Evolutionary conservation across 2,113 vertebrate genomes (phyloP), one percentile per base, ranked within the genome.

Genomic region (Zeus faber): DNA sequence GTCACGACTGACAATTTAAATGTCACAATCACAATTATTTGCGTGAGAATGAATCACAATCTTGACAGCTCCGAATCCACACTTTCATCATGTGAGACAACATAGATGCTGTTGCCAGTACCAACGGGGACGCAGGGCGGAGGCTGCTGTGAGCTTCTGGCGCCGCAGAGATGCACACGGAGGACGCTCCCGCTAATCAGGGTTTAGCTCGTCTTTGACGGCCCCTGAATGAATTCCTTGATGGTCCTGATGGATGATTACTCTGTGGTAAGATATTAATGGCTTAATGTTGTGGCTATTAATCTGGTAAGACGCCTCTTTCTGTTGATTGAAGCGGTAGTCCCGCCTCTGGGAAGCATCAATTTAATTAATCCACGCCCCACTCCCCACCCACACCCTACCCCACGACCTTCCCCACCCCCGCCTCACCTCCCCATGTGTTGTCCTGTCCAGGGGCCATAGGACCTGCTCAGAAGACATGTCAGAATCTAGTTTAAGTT

Each of bases 201-300:
- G 81, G 81, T 84, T 86, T 86, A 86, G 75, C 79, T 75, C 65
- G 23, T 74, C 80, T 70, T 82, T 72, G 85, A 70, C 57, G 58
- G 74, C 76, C 54, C 76, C 72, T 80, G 80, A 87, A 79, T 83
- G 83, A 83, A 80, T 83, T 82, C 74, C 69, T 81, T 70, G 58
- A 64, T 49, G 21, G 80, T 76, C 69, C 67, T 56, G 76, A 86
- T 58, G 75, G 83, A 83, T 87, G 86, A 89, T 87, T 89, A 84
- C 84, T 74, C 74, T 62, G 79, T 86, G 87, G 87, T 89, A 81
- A 89, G 89, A 89, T 88, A 87, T 86, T 85, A 88, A 90, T 90
- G 83, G 81, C 87, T 89, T 90, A 85, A 90, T 72, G 70, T 82
- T 64, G 80, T 66, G 82, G 78, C 81, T 84, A 89, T 90, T 89